phyloP scores from a whole-genome alignment of 2,797 vertebrate species.

The Hozukius guyotensis region DNA sequence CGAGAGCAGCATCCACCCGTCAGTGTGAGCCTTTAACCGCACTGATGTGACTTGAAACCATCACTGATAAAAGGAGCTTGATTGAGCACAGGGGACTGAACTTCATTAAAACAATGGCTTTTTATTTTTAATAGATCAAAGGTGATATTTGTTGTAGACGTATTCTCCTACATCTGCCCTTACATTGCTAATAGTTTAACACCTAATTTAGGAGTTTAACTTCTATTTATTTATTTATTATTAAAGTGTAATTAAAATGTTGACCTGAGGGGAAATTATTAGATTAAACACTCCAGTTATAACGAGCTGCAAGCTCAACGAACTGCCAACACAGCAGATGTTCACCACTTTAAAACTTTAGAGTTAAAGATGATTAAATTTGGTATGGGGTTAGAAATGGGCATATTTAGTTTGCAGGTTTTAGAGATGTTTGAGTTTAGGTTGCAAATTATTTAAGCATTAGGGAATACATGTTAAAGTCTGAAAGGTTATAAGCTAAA shows the following conservation, averaged over 20 bases:
- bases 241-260: neutral
- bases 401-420: neutral
- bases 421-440: neutral
- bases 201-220: neutral
- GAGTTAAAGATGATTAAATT: neutral
- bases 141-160: neutral
- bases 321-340: neutral
- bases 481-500: neutral
- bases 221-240: no score
- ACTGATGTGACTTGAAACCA: neutral
- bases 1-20: neutral
- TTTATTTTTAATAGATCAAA: neutral
- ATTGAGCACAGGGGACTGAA: neutral
- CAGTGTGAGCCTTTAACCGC: neutral
- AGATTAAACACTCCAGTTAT: neutral
- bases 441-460: neutral
- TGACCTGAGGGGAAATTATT: neutral
- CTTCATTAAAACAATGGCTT: neutral
- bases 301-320: neutral
- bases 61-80: neutral
- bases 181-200: neutral
- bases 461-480: neutral
- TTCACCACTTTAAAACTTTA: neutral
- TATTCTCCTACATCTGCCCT: neutral
- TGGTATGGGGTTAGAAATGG: neutral